A percentile compares a stretch with the other conserved stretches of the same genome.
Conservation (phyloP, 2,113 vertebrate species). For the Bubalus kerabau region DNA sequence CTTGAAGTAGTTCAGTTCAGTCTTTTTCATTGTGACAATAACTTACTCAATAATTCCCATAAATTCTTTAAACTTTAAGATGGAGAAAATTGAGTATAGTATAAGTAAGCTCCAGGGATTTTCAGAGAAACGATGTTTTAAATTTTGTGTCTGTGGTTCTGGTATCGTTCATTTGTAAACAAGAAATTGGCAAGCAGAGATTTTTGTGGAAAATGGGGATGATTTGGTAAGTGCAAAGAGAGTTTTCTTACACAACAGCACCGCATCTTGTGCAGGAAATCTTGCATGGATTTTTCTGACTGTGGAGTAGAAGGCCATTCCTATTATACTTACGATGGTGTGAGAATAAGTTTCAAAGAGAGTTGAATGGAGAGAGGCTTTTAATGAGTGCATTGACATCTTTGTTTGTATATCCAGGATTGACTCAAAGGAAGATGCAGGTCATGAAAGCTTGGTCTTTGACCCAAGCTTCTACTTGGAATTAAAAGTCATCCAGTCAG, state of each 20-base stretch:
- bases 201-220: not conserved
- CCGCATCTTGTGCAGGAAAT: not conserved
- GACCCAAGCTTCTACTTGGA: not conserved
- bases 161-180: not conserved
- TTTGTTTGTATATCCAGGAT: not conserved
- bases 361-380: not conserved
- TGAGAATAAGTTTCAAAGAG: not conserved
- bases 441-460: not conserved
- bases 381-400: not conserved
- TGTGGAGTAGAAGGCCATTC: not conserved
- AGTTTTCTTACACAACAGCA: not conserved
- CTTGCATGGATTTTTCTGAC: not conserved
- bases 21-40: not conserved
- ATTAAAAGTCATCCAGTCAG: not conserved
- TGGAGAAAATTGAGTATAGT: not conserved
- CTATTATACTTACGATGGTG: not conserved
- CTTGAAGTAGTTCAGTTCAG: not conserved
- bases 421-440: not conserved
- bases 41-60: not conserved
- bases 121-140: not conserved
- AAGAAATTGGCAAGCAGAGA: not conserved
- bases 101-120: not conserved
- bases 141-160: not conserved
- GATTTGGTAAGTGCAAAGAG: not conserved
- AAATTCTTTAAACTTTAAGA: not conserved